Base-by-base conservation (phyloP, 2,888 invertebrate species). In the Drosophila robusta region DNA sequence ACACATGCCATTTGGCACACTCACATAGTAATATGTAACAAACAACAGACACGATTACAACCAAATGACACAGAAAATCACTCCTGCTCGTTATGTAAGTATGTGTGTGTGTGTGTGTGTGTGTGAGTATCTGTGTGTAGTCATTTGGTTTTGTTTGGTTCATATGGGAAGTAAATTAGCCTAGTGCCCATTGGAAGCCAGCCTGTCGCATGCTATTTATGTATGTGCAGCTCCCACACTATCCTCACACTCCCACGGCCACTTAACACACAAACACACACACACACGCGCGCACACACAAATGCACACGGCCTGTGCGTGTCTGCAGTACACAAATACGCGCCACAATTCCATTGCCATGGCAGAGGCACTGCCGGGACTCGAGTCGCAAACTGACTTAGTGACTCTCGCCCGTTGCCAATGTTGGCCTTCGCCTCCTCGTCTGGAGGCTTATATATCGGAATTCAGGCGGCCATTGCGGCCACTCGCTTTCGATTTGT, bases 31-130 rank as follows among this genome's bases (percentile, higher is more conserved):
- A 90, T 89, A 89, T 88, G 89, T 86, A 82, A 88, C 90, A 89
- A 85, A 90, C 87, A 88, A 89, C 84, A 90, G 86, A 87, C 84
- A 89, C 90, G 89, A 89, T 88, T 87, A 90, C 89, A 90, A 76
- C 87, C 87, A 90, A 89, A 80, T 85, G 88, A 90, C 87, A 83
- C 67, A 83, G 74, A 90, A 89, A 89, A 89, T 86, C 85, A 86
- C 87, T 88, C 68, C 87, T 77, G 80, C 72, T 74, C 79, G 71
- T 79, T 78, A 69, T 78, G 63, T 67, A 12, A 64, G 56, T 51
- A 55, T 63, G 62, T 62, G 54, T 36, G 41, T 54, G 42, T 56
- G 12, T 78, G 38, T 54, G 57, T 63, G 50, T 65, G 44, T 12
- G 50, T 52, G 36, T 36, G 45, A 52, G 7, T 44, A 26, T 56